Conservation (phyloP, 2,113 vertebrate species). For the Ivindomyrus marchei region DNA sequence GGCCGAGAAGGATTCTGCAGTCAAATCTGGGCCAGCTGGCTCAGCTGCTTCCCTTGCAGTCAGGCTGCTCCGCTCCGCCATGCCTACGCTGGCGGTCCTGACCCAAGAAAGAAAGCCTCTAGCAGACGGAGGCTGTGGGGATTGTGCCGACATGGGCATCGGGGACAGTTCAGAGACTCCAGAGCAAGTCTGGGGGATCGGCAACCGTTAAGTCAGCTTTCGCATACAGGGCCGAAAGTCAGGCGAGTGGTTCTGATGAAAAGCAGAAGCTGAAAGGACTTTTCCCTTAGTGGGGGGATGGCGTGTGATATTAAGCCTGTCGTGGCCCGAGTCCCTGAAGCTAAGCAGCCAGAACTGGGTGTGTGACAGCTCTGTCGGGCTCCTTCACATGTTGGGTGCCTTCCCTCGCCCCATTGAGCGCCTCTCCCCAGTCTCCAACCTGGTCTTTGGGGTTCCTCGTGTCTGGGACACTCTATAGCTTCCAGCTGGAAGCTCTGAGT, state of each 20-base stretch:
- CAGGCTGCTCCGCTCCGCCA: not conserved
- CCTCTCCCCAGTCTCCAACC: not conserved
- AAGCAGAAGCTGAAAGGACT: not conserved
- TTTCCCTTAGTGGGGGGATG: not conserved
- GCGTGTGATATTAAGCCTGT: constrained; percentile 1
- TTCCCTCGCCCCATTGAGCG: not conserved
- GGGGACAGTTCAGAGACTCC: not conserved
- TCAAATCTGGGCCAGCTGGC: not conserved
- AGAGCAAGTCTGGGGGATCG: not conserved
- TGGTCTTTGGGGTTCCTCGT: not conserved
- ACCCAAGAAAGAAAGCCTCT: not conserved
- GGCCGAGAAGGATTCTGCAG: not conserved
- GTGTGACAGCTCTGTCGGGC: not conserved
- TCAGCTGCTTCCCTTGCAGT: not conserved
- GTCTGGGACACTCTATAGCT: not conserved
- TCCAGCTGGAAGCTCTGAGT: not conserved
- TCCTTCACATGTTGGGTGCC: not conserved
- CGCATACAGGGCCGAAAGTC: not conserved
- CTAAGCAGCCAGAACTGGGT: not conserved
- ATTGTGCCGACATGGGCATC: not conserved
- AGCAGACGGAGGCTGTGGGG: not conserved
- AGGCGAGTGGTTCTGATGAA: not conserved
- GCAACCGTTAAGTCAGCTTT: not conserved
- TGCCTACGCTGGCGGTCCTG: not conserved
- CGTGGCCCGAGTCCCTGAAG: not conserved